These are phyloP conservation scores for Trematocara macrostoma DNA, from an alignment of 2,113 vertebrate genomes.

Conservation along the genomic window DNA sequence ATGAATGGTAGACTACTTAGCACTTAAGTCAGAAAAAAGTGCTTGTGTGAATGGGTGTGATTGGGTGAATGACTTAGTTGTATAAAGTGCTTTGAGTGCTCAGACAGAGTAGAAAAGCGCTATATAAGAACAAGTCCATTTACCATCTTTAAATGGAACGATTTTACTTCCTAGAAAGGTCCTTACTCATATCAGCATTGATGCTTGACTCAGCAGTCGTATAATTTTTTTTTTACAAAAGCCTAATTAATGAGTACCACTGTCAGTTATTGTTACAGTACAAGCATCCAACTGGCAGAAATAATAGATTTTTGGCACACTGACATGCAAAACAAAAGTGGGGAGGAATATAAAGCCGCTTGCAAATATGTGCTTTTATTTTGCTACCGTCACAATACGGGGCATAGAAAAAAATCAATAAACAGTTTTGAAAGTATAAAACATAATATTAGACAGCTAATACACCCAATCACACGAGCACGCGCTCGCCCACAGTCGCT, in stretches of 20 bases:
- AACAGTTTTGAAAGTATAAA: slow-evolving; percentile 11
- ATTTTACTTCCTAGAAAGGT: not conserved
- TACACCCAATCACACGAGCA: slow-evolving; percentile 32
- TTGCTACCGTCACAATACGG: not conserved
- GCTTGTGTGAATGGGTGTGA: no score
- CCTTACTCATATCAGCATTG: not conserved
- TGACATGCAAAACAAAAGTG: not conserved
- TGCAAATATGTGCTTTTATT: slow-evolving; percentile 29
- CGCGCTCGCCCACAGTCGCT: not conserved
- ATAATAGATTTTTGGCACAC: not conserved
- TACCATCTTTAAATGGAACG: not conserved
- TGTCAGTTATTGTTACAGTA: not conserved
- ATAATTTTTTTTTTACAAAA: not conserved
- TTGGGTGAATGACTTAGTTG: no score
- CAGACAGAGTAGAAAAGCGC: no score
- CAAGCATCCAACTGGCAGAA: not conserved
- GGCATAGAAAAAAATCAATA: not conserved
- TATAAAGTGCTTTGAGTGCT: no score
- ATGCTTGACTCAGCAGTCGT: not conserved
- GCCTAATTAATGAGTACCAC: not conserved
- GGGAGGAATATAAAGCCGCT: not conserved
- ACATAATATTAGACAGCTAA: slow-evolving; percentile 10
- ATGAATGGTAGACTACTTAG: no score
- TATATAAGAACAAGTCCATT: no score
- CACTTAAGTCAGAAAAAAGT: no score